Conservation (phyloP, 2,797 vertebrate species). For the Micrastur ruficollis region DNA sequence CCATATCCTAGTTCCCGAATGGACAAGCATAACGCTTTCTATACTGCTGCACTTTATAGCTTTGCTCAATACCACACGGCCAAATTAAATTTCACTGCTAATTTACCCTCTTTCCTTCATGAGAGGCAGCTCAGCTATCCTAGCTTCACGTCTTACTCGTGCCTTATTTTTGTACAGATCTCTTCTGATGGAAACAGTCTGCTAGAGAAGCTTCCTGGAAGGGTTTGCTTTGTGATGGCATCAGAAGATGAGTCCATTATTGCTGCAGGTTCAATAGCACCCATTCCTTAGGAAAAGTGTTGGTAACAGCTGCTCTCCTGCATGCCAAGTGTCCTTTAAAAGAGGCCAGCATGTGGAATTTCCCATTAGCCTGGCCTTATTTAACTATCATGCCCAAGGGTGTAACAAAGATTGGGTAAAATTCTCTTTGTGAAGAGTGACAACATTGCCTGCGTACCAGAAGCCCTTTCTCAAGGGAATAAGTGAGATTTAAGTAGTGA, state of each 20-base stretch:
- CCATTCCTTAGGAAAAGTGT: neutral
- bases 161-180: constrained; percentile 68
- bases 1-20: neutral
- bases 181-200: constrained; percentile 54
- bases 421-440: neutral
- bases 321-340: neutral
- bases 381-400: neutral
- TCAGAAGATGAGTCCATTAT: constrained; percentile 81
- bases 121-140: neutral
- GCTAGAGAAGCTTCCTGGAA: constrained; percentile 69
- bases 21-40: neutral
- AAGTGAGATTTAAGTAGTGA: neutral
- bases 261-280: constrained; percentile 69
- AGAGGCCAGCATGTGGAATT: neutral
- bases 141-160: neutral
- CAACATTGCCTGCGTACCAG: neutral
- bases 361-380: neutral
- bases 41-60: neutral
- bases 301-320: neutral
- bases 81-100: neutral
- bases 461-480: neutral
- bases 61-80: neutral
- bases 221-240: constrained; percentile 69
- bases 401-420: neutral
- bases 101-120: neutral